These are phyloP conservation scores for Ophthalmolycus amberensis DNA, from an alignment of 2,113 vertebrate species.

Conservation along the genomic window DNA sequence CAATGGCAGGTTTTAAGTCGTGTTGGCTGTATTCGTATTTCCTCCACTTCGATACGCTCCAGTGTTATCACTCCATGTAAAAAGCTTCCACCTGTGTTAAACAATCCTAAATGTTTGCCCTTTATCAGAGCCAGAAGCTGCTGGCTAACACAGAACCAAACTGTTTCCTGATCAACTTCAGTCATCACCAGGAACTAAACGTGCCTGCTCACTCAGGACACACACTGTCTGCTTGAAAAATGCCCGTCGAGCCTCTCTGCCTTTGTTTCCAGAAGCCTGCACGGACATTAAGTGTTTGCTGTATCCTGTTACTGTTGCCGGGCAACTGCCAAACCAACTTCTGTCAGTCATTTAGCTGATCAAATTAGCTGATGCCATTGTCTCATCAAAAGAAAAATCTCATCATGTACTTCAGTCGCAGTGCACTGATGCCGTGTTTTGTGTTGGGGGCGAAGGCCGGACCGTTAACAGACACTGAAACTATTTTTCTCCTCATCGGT, in stretches of 20 bases:
- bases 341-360: slow-evolving; percentile 45
- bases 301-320: slow-evolving; percentile 41
- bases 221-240: background rate
- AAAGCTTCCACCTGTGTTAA: no score
- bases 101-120: background rate
- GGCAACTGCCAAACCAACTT: slow-evolving; percentile 44
- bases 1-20: background rate
- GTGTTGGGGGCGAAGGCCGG: background rate
- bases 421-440: background rate
- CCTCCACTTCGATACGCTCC: background rate
- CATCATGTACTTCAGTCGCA: background rate
- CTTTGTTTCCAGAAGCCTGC: slow-evolving; percentile 19
- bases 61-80: background rate
- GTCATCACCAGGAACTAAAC: background rate
- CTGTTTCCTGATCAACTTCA: background rate
- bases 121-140: background rate
- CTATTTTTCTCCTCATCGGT: background rate
- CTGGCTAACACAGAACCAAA: background rate
- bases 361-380: background rate
- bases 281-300: slow-evolving; percentile 16
- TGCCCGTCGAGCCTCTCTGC: background rate
- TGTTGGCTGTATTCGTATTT: background rate
- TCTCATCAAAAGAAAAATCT: background rate
- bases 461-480: background rate
- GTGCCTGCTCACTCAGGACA: background rate